Evolutionary conservation across 2,113 vertebrate genomes (phyloP).

Genomic region (Hemicordylus capensis): DNA sequence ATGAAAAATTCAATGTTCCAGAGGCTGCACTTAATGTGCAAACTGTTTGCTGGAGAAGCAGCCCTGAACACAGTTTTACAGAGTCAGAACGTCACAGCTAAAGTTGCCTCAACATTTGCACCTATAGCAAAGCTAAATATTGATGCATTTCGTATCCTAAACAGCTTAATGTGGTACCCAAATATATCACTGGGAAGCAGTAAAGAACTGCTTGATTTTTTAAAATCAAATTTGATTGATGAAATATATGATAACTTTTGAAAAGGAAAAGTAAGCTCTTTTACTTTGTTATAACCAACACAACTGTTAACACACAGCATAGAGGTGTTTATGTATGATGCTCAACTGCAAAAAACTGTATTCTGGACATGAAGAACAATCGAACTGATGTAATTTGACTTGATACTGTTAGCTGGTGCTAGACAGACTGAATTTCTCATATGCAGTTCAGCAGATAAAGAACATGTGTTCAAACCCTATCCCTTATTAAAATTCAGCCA

Average conservation of each 20-base stretch:
- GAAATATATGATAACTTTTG: neutral
- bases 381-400: neutral
- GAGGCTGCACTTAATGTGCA: slow-evolving; percentile 25
- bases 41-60: slow-evolving; percentile 37
- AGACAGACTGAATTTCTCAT: neutral
- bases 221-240: neutral
- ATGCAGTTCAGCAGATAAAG: neutral
- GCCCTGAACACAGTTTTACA: neutral
- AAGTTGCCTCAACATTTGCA: slow-evolving; percentile 23
- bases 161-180: neutral
- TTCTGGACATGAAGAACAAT: neutral
- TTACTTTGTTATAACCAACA: neutral
- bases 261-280: neutral
- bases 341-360: neutral
- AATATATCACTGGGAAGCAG: slow-evolving; percentile 14
- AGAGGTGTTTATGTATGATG: neutral
- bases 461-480: neutral
- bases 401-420: neutral
- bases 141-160: neutral
- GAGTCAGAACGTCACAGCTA: neutral
- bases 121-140: slow-evolving; percentile 7
- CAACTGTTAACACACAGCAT: neutral
- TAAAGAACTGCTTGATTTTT: slow-evolving; percentile 22
- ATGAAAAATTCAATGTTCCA: slow-evolving; percentile 51
- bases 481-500: neutral